Evolutionary conservation across 2,888 invertebrate genomes (phyloP).

Genomic region (Tuberolachnus salignus): DNA sequence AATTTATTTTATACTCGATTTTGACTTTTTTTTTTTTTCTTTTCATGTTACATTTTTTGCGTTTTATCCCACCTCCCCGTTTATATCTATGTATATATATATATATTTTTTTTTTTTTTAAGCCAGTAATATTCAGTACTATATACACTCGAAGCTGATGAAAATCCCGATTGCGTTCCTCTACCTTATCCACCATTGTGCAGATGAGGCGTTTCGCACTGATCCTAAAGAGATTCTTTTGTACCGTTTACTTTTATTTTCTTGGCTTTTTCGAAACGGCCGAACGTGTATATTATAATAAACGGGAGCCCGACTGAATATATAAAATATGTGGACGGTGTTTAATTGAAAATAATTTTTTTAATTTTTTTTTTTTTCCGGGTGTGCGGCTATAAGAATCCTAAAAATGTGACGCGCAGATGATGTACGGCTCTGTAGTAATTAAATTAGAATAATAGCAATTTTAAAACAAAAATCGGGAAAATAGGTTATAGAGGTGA

Average conservation of each 20-base stretch:
- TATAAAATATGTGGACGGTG: not conserved
- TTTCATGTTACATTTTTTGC: not conserved
- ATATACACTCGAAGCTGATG: constrained; percentile 28
- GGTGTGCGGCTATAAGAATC: no score
- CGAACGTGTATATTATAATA: not conserved
- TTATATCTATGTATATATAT: not conserved
- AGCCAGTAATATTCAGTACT: not conserved
- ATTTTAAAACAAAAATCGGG: no score
- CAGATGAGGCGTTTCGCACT: not conserved
- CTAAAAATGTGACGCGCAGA: no score
- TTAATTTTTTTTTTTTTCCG: no score
- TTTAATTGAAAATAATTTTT: no score
- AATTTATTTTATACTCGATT: constrained; percentile 31
- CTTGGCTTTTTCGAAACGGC: not conserved
- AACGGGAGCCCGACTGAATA: not conserved
- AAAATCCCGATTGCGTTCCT: constrained; percentile 34
- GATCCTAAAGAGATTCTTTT: not conserved
- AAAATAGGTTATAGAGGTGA: no score
- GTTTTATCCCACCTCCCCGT: not conserved
- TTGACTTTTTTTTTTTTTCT: not conserved
- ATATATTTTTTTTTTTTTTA: not conserved
- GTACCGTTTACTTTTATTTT: constrained; percentile 1
- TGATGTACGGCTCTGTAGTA: no score
- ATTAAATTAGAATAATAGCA: no score
- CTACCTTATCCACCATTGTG: not conserved